A percentile compares a stretch with the other conserved stretches of the same genome.
Conservation (phyloP, 1,140 invertebrate species). For the Rhynchophorus ferrugineus region DNA sequence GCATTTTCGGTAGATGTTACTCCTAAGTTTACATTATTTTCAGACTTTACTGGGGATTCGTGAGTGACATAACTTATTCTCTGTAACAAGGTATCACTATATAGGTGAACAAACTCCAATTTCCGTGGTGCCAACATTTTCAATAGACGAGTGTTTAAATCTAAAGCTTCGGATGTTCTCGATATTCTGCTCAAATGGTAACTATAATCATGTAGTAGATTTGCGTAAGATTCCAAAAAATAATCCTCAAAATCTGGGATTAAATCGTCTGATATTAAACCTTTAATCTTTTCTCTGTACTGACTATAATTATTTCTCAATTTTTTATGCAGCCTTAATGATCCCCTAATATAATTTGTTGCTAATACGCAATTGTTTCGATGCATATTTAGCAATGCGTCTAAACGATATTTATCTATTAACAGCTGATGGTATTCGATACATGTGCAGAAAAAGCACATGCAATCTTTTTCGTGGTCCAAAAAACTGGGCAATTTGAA, state of each 20-base stretch:
- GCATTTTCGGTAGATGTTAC: not conserved
- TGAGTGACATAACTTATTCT: conserved; percentile 3
- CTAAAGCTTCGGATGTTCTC: conserved; percentile 5
- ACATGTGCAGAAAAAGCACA: conserved; percentile 21
- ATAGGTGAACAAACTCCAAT: conserved; percentile 7
- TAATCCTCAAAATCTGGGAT: conserved; percentile 9
- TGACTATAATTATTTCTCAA: not conserved
- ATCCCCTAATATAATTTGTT: conserved; percentile 9
- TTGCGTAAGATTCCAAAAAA: conserved; percentile 15
- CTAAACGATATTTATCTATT: conserved; percentile 12
- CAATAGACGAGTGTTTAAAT: conserved; percentile 16
- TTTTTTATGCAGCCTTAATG: conserved; percentile 8
- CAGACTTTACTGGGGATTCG: not conserved
- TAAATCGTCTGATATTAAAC: conserved; percentile 7
- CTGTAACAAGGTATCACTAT: conserved; percentile 16
- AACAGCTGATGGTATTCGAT: conserved; percentile 16
- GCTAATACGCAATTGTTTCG: conserved; percentile 8
- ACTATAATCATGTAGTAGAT: conserved; percentile 16
- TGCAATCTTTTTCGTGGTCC: conserved; percentile 14
- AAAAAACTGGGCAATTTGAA: conserved; percentile 22
- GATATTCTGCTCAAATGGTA: not conserved
- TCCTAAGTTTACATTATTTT: not conserved
- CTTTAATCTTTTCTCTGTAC: conserved; percentile 5
- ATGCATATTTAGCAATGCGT: conserved; percentile 11
- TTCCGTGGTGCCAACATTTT: conserved; percentile 8